Conservation (phyloP, 2,113 vertebrate genomes). For the Grammomys surdaster region DNA sequence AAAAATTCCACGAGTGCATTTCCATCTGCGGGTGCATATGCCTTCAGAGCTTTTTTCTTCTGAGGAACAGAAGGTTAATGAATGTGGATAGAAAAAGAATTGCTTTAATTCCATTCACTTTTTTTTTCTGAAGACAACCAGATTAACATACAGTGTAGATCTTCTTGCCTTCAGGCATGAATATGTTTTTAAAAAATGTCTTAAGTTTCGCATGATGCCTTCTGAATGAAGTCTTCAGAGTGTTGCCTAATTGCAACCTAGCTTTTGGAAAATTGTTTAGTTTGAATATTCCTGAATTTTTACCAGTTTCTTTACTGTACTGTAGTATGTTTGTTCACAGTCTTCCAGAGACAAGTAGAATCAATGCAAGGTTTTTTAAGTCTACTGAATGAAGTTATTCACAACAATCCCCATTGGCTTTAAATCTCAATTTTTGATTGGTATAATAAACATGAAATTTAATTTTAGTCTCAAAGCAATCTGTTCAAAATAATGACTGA, state of each 20-base stretch:
- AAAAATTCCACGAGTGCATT: neutral
- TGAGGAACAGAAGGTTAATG: constrained; percentile 69
- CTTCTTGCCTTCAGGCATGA: constrained; percentile 59
- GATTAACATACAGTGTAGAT: constrained; percentile 67
- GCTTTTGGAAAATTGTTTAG: constrained; percentile 26
- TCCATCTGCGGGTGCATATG: constrained; percentile 63
- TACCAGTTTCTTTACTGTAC: constrained; percentile 55
- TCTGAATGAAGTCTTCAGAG: constrained; percentile 62
- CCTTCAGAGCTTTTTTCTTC: constrained; percentile 35
- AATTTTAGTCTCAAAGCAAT: constrained; percentile 39
- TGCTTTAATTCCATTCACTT: constrained; percentile 51
- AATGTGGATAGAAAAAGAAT: neutral
- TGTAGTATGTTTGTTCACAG: constrained; percentile 55
- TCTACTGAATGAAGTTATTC: constrained; percentile 29
- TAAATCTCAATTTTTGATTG: constrained; percentile 55
- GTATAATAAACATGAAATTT: constrained; percentile 39
- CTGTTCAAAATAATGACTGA: constrained; percentile 48
- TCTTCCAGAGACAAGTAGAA: constrained; percentile 55
- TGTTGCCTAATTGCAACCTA: constrained; percentile 67
- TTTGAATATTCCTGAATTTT: constrained; percentile 48
- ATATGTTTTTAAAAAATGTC: constrained; percentile 63
- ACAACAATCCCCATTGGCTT: constrained; percentile 17
- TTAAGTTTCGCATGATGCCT: constrained; percentile 63
- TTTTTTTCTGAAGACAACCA: constrained; percentile 65
- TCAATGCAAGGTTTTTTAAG: neutral